Percentiles rank a stretch among this genome's conserved stretches.
phyloP scores from a whole-genome alignment of 30 jellyfish, hydroid and myxozoan genomes.

The Sanderia malayensis region DNA sequence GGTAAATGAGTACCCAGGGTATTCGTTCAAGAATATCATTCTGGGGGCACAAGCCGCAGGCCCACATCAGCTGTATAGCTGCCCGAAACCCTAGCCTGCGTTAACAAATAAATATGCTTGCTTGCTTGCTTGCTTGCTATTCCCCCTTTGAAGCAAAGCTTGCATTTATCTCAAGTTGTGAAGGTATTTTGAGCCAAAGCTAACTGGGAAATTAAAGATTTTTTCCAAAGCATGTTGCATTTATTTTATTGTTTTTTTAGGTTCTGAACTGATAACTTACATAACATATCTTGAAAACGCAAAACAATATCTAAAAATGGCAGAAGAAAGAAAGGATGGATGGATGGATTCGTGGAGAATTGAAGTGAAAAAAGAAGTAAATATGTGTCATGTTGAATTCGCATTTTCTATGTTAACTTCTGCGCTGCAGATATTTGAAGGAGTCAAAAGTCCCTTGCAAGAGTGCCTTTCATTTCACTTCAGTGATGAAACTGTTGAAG shows the following conservation, averaged over 20 bases:
- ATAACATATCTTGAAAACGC: conserved; percentile 75
- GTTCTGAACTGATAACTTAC: conserved; percentile 80
- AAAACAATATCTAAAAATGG: conserved; percentile 64
- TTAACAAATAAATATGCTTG: too few species aligned
- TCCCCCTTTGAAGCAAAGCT: too few species aligned
- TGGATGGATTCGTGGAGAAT: conserved; percentile 97
- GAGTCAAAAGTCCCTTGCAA: conserved; percentile 78
- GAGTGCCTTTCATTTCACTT: conserved; percentile 87
- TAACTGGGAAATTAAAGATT: too few species aligned
- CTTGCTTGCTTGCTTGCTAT: too few species aligned
- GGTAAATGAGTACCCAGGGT: too few species aligned
- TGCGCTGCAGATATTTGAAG: conserved; percentile 66
- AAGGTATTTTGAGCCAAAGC: too few species aligned
- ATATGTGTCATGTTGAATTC: conserved; percentile 77
- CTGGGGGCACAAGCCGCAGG: too few species aligned
- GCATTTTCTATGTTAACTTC: conserved; percentile 59
- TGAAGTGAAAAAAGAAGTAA: conserved; percentile 63
- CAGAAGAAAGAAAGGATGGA: conserved; percentile 83
- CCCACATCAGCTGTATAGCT: too few species aligned
- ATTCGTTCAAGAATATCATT: too few species aligned
- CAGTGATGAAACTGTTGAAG: conserved; percentile 91
- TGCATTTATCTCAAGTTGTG: too few species aligned
- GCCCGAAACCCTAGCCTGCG: too few species aligned
- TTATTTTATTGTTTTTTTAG: conserved; percentile 19
- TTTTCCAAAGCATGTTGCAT: too few species aligned